phyloP scores from a whole-genome alignment of 2,888 invertebrate genomes.

The Noctua pronuba region DNA sequence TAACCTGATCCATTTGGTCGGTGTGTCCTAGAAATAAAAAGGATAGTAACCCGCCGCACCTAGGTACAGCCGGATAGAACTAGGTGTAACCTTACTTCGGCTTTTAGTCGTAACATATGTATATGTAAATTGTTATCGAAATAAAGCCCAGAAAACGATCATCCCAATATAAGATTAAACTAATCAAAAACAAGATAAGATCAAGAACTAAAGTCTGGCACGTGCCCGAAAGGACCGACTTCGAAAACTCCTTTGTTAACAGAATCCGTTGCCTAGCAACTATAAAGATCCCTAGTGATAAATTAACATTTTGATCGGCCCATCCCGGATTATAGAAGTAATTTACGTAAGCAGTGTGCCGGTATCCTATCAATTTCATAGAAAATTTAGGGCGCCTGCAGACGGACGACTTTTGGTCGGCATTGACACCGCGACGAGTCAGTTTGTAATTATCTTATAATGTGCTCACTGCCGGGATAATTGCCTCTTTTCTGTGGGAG shows the following conservation, averaged over 20 bases:
- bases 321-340: slow-evolving; percentile 63
- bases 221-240: slow-evolving; percentile 36
- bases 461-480: neutral
- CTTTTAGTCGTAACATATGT: too few species aligned
- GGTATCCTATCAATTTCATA: slow-evolving; percentile 71
- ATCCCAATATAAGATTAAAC: slow-evolving; percentile 9
- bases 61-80: too few species aligned
- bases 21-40: too few species aligned
- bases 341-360: slow-evolving; percentile 67
- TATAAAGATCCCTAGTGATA: slow-evolving; percentile 69
- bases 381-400: slow-evolving; percentile 62
- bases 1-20: too few species aligned
- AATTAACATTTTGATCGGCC: slow-evolving; percentile 73
- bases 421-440: neutral
- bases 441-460: neutral
- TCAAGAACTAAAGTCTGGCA: slow-evolving; percentile 27
- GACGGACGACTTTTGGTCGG: neutral
- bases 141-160: neutral
- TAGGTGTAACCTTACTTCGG: too few species aligned
- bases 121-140: neutral
- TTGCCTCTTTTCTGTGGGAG: neutral
- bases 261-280: slow-evolving; percentile 56
- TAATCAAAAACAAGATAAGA: slow-evolving; percentile 37
- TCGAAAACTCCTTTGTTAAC: slow-evolving; percentile 60
- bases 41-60: too few species aligned